Evolutionary conservation across 2,113 vertebrate genomes (phyloP).

Genomic region (Sylvicapra grimmia): DNA sequence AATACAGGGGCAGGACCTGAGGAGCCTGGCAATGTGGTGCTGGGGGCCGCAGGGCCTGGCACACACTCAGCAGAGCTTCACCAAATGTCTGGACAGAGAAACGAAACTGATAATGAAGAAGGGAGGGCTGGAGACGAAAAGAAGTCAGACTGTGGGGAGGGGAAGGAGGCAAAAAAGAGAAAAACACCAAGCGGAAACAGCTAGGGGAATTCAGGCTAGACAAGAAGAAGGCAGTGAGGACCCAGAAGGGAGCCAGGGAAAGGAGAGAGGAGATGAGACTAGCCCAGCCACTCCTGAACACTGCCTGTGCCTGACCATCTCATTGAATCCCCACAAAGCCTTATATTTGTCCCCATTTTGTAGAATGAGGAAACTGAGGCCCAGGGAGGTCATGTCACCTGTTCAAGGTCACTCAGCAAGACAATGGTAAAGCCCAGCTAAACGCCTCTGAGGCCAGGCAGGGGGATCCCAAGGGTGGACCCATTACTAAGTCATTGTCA

Average conservation of each 20-base stretch:
- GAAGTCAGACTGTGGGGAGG: rapidly evolving
- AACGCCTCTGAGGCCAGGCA: not conserved
- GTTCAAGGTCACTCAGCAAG: not conserved
- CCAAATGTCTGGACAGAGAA: not conserved
- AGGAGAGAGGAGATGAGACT: rapidly evolving
- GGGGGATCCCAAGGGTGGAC: not conserved
- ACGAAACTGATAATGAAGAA: not conserved
- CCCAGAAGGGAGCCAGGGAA: no score
- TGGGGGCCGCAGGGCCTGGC: not conserved
- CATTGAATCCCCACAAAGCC: not conserved
- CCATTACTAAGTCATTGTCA: rapidly evolving
- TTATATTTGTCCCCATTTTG: not conserved
- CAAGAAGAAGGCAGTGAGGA: not conserved
- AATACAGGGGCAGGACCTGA: not conserved
- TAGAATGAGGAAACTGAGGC: not conserved
- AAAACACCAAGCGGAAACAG: rapidly evolving
- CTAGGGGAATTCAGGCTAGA: not conserved
- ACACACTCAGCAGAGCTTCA: not conserved
- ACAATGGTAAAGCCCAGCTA: rapidly evolving
- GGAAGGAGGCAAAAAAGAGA: not conserved
- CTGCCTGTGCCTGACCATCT: rapidly evolving
- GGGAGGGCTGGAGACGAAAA: rapidly evolving
- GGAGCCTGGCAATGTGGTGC: not conserved
- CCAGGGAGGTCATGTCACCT: not conserved
- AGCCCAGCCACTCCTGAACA: no score